Evolutionary conservation across 2,797 vertebrate species (phyloP).

Genomic region (Cetoscarus ocellatus): DNA sequence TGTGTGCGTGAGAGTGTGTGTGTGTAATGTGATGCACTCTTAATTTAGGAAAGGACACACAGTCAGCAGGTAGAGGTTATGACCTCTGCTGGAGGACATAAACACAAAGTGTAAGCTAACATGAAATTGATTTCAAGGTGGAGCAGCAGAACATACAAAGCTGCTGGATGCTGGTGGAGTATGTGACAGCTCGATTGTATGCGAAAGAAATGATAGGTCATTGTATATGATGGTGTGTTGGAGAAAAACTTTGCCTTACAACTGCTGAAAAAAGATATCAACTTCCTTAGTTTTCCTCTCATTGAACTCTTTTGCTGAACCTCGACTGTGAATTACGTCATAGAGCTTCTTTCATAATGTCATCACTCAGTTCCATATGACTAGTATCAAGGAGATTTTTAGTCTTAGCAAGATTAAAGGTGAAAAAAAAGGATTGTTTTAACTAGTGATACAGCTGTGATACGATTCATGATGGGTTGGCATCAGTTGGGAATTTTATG

Average conservation of each 20-base stretch:
- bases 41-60: constrained; percentile 73
- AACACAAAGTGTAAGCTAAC: constrained; percentile 34
- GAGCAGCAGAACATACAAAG: constrained; percentile 34
- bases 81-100: constrained; percentile 67
- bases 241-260: not conserved
- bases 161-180: constrained; percentile 5
- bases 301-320: not conserved
- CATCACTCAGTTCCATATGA: not conserved
- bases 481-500: not conserved
- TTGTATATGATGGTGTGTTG: not conserved
- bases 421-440: not conserved
- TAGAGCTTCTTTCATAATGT: not conserved
- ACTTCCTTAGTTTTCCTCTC: not conserved
- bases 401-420: too few species aligned
- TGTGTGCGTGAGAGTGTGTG: constrained; percentile 23
- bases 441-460: not conserved
- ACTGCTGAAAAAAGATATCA: not conserved
- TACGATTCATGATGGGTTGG: not conserved
- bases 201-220: not conserved
- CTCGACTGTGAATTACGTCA: not conserved
- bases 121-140: constrained; percentile 68
- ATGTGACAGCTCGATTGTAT: not conserved
- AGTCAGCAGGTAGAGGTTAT: constrained; percentile 77
- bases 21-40: constrained; percentile 75
- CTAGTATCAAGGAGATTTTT: too few species aligned